Evolutionary conservation across 1,140 invertebrate species (phyloP).

Genomic region (Ladona fulva): DNA sequence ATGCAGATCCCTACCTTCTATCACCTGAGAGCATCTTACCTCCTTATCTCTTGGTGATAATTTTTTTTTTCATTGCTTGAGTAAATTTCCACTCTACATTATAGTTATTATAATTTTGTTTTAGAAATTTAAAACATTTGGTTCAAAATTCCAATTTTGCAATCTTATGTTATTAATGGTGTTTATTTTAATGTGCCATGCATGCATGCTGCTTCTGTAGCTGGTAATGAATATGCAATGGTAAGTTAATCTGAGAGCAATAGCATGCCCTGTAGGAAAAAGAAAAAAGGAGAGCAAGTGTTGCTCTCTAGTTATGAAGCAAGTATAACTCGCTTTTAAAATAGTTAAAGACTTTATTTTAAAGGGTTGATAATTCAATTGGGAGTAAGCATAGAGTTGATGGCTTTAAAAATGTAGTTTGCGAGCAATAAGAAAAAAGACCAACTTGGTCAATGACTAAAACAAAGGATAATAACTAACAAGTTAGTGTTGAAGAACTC

Average conservation of each 20-base stretch:
- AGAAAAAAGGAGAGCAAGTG: neutral
- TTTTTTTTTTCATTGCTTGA: no score
- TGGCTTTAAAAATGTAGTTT: neutral
- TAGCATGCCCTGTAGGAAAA: neutral
- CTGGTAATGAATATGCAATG: neutral
- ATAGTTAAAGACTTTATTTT: neutral
- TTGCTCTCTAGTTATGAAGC: neutral
- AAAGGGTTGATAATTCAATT: neutral
- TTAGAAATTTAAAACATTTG: no score
- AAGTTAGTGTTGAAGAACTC: neutral
- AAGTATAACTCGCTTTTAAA: neutral
- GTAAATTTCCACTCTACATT: no score
- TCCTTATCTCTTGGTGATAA: no score
- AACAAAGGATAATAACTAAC: neutral
- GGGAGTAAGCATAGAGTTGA: neutral
- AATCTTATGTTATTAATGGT: neutral
- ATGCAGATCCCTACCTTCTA: no score
- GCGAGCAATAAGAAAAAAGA: neutral
- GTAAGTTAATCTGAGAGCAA: neutral
- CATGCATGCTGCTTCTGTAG: neutral
- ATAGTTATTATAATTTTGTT: no score
- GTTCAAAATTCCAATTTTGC: no score
- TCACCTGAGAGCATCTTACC: no score
- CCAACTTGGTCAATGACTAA: neutral
- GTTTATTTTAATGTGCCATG: neutral